Conservation (phyloP, 1,140 invertebrate species). For the Lasioglossum baleicum region DNA sequence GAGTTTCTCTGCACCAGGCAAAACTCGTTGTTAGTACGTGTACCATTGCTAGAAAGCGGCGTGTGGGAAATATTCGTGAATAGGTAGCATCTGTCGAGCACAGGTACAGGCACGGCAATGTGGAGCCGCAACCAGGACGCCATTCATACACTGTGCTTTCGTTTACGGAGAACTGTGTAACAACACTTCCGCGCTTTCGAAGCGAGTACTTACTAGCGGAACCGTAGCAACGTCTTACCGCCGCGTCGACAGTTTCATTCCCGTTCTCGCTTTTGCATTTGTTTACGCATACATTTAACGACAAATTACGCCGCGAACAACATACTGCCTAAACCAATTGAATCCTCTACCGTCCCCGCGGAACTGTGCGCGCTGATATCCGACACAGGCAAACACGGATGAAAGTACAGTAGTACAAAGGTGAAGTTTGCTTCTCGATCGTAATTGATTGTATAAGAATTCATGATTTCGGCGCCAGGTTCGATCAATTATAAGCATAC, state of each 20-base stretch:
- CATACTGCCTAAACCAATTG: neutral
- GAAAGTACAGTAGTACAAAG: no score
- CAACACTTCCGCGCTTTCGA: slow-evolving; percentile 41
- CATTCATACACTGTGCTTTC: neutral
- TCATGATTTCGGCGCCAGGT: no score
- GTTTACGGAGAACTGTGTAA: slow-evolving; percentile 35
- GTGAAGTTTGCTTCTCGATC: no score
- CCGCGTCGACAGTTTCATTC: slow-evolving; percentile 18
- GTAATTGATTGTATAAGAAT: no score
- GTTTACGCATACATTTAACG: neutral
- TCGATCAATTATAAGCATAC: no score
- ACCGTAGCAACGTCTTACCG: slow-evolving; percentile 13
- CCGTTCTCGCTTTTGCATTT: slow-evolving; percentile 2
- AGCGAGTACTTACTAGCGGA: neutral
- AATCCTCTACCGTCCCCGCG: neutral
- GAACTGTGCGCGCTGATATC: no score
- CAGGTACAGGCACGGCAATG: neutral
- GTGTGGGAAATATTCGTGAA: slow-evolving; percentile 20
- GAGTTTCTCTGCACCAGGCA: neutral
- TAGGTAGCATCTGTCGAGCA: slow-evolving; percentile 24
- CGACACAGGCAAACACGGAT: no score
- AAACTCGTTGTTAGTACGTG: slow-evolving; percentile 9
- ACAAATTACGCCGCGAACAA: neutral
- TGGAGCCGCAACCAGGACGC: slow-evolving; percentile 9
- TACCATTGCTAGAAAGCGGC: neutral